Percentiles rank a stretch among this genome's conserved stretches.
phyloP scores from a whole-genome alignment of 2,113 vertebrate genomes.

The Mirounga angustirostris region DNA sequence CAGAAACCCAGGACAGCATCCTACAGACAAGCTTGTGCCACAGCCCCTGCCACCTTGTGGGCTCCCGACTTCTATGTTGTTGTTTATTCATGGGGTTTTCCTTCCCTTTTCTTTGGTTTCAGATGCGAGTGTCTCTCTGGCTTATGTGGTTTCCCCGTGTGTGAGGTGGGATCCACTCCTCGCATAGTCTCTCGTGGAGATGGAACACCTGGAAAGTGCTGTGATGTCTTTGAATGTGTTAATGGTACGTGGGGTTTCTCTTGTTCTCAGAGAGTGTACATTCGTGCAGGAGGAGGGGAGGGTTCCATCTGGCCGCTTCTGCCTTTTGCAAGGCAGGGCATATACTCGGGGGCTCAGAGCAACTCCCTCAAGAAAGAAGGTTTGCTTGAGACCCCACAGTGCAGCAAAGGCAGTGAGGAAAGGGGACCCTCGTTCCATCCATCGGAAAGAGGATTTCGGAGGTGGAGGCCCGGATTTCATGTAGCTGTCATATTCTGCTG shows the following conservation, averaged over 20 bases:
- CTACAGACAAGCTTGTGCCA: background rate
- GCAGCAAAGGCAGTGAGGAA: background rate
- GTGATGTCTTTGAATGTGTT: constrained; percentile 95
- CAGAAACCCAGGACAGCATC: background rate
- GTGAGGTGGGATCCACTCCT: constrained; percentile 91
- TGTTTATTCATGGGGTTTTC: constrained; percentile 85
- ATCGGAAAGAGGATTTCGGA: background rate
- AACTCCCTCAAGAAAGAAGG: background rate
- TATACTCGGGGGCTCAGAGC: background rate
- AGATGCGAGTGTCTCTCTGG: constrained; percentile 95
- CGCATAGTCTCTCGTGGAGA: constrained; percentile 93
- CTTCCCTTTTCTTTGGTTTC: constrained; percentile 88
- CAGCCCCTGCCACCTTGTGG: constrained; percentile 50
- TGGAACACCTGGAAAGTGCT: constrained; percentile 95
- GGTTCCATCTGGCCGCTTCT: constrained; percentile 5
- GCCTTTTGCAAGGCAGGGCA: constrained; percentile 34
- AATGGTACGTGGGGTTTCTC: constrained; percentile 91
- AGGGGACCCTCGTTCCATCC: background rate
- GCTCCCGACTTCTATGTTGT: constrained; percentile 66
- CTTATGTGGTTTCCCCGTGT: constrained; percentile 92
- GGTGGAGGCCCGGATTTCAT: background rate
- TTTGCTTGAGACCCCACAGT: background rate
- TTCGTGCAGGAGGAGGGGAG: constrained; percentile 66
- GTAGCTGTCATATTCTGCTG: background rate
- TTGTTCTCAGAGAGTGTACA: constrained; percentile 69